phyloP scores from a whole-genome alignment of 2,888 invertebrate genomes.

The Heteropelma amictum region DNA sequence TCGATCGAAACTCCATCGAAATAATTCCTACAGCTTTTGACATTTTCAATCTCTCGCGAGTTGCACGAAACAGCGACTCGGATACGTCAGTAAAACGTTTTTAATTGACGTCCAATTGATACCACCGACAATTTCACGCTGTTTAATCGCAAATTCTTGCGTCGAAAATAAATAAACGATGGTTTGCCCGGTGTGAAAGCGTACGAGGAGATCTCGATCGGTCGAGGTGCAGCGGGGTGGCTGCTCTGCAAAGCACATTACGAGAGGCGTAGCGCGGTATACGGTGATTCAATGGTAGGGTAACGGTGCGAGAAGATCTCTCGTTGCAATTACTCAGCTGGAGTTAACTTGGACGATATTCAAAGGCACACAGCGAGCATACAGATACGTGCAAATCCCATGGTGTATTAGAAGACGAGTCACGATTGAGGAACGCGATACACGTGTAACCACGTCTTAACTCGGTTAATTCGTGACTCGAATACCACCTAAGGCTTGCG shows the following conservation, averaged over 20 bases:
- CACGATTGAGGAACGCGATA: slow-evolving; percentile 62
- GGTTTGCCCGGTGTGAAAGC: slow-evolving; percentile 23
- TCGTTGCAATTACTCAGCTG: slow-evolving; percentile 46
- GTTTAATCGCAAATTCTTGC: too few relatives aligned
- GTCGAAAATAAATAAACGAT: neutral
- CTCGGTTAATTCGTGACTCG: slow-evolving; percentile 66
- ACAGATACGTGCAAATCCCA: neutral
- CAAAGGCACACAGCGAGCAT: neutral
- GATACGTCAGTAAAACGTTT: too few relatives aligned
- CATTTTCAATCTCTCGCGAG: too few relatives aligned
- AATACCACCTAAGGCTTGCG: slow-evolving; percentile 55
- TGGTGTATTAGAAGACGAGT: slow-evolving; percentile 67
- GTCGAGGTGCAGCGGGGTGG: slow-evolving; percentile 5
- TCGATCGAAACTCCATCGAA: too few relatives aligned
- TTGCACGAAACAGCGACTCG: too few relatives aligned
- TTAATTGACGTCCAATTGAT: too few relatives aligned
- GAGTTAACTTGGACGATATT: slow-evolving; percentile 33
- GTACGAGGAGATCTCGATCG: slow-evolving; percentile 40
- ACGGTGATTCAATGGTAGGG: neutral
- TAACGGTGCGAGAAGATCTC: slow-evolving; percentile 44
- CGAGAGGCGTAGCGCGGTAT: slow-evolving; percentile 4
- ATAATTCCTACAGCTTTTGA: too few relatives aligned
- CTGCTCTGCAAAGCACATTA: neutral
- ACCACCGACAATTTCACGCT: too few relatives aligned
- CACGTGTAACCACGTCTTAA: slow-evolving; percentile 59